Percentiles rank a stretch among this genome's conserved stretches.
Evolutionary conservation across 2,888 invertebrate species (phyloP).

Genomic region (Scaptomyza tumidula): DNA sequence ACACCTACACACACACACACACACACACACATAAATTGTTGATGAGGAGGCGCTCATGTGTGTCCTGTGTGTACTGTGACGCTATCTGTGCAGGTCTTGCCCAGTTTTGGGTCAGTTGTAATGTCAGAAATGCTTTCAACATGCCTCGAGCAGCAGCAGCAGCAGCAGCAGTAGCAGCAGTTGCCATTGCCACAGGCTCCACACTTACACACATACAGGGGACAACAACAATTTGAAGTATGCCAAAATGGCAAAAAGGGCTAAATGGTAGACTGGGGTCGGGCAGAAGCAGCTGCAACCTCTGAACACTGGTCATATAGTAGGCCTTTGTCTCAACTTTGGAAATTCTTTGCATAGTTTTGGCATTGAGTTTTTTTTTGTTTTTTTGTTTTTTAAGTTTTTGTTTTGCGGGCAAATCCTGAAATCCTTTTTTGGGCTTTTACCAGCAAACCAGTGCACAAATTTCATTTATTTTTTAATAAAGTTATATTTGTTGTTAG

Average conservation of each 20-base stretch:
- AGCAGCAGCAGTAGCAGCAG: conserved; percentile 20
- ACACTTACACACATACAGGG: neutral
- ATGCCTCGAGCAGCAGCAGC: conserved; percentile 26
- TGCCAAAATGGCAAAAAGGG: conserved; percentile 48
- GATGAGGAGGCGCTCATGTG: conserved; percentile 55
- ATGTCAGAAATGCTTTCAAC: conserved; percentile 62
- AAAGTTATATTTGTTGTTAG: conserved; percentile 80
- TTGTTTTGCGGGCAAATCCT: conserved; percentile 55
- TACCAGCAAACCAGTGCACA: conserved; percentile 47
- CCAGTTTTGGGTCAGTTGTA: conserved; percentile 61
- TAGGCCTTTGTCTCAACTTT: conserved; percentile 64
- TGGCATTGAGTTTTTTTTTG: conserved; percentile 23
- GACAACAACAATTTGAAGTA: conserved; percentile 63
- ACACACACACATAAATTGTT: conserved; percentile 14
- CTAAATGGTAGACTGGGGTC: conserved; percentile 9
- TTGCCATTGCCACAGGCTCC: conserved; percentile 29
- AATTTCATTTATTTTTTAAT: conserved; percentile 79
- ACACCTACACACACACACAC: conserved; percentile 20
- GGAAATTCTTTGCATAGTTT: conserved; percentile 72
- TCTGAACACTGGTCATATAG: conserved; percentile 32
- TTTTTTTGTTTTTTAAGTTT: conserved; percentile 13
- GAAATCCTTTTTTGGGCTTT: conserved; percentile 50
- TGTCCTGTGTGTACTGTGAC: conserved; percentile 28
- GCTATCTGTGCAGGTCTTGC: conserved; percentile 42
- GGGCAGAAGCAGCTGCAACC: conserved; percentile 22